Evolutionary conservation across 2,888 invertebrate species (phyloP), one percentile per base, ranked within the genome.

Genomic region (Macaria liturata): DNA sequence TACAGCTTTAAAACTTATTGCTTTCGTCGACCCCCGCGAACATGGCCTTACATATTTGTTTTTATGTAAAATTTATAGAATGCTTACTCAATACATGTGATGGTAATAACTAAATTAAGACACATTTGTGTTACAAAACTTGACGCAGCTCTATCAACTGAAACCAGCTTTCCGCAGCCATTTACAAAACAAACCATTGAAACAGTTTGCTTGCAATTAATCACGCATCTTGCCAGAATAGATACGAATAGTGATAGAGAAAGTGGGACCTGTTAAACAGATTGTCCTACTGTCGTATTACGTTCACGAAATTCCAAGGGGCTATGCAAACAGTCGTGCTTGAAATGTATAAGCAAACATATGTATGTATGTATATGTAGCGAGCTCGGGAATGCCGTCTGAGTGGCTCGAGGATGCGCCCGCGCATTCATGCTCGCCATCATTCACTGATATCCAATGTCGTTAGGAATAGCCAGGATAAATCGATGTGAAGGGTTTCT

Each of bases 281-380:
- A 59, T 59, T 59, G 53, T 58, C 59, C 59, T 55, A 59, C 51
- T 55, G 50, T 57, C 58, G 57, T 60, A 46, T 69, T 63, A 63
- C 56, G 62, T 72, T 71, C 61, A 82, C 78, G 70, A 81, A 84
- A 86, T 83, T 86, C 86, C 81, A 74, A 67, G 74, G 69, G 70
- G 66, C 80, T 81, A 75, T 71, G 78, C 82, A 87, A 86, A 88
- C 88, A 86, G 78, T 81, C 78, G 80, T 80, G 69, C 82, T 76
- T 85, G 75, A 83, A 84, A 84, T 85, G 72, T 86, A 86, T 86
- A 85, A 83, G 78, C 81, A 86, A 84, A 86, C 78, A 82, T 64
- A 71, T 63, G 66, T 50, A 59, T 3, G 49, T 71, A 70, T 61
- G 62, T 65, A 65, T 67, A 68, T 58, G 52, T 76, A 69, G 76